phyloP scores from a whole-genome alignment of 2,113 vertebrate species.

The Benitochromis conjunctus region DNA sequence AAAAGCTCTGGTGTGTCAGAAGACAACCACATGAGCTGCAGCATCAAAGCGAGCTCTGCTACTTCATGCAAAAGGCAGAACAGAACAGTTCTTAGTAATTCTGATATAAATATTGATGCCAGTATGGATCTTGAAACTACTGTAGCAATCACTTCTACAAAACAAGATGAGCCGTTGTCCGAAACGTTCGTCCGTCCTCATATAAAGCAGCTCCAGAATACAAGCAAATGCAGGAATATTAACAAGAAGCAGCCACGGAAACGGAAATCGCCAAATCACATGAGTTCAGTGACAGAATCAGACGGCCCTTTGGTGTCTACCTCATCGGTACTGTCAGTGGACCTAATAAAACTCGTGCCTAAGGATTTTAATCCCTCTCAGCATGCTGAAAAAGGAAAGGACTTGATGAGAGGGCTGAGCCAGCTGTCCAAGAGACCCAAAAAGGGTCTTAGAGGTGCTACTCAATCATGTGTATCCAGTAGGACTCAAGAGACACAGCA shows the following conservation, averaged over 20 bases:
- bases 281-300: background rate
- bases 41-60: background rate
- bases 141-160: background rate
- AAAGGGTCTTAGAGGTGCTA: background rate
- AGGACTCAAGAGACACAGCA: background rate
- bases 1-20: background rate
- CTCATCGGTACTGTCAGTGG: background rate
- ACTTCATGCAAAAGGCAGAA: background rate
- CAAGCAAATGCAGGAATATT: background rate
- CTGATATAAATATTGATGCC: background rate
- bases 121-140: slow-evolving; percentile 31
- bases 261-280: background rate
- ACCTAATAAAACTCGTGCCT: background rate
- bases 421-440: slow-evolving; percentile 25
- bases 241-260: slow-evolving; percentile 24
- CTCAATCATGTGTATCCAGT: background rate
- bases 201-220: background rate
- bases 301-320: background rate
- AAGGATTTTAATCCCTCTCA: background rate
- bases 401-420: background rate
- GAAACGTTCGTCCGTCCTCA: background rate
- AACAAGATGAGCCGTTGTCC: background rate
- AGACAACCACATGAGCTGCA: background rate
- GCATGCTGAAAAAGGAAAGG: background rate
- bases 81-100: background rate